These are phyloP conservation scores for Pristis pectinata DNA, from an alignment of 2,797 vertebrate species.

Conservation along the genomic window DNA sequence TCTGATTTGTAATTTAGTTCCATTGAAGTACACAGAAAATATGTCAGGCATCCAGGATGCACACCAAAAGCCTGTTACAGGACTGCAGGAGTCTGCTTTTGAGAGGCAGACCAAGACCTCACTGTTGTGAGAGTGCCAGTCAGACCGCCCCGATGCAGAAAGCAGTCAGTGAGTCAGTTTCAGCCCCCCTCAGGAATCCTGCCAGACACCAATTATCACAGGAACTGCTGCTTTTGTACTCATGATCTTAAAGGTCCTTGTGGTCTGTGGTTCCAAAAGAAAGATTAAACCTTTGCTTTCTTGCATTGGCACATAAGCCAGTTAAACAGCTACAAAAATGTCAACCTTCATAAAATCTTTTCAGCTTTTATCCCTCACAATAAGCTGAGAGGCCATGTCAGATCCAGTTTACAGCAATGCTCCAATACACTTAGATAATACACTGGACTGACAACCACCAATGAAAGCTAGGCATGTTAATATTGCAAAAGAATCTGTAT, in stretches of 20 bases:
- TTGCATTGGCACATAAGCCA: not conserved
- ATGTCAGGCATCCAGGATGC: slow-evolving; percentile 32
- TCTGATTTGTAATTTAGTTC: slow-evolving; percentile 56
- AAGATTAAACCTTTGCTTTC: not conserved
- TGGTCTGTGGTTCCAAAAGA: not conserved
- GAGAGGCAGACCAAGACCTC: slow-evolving; percentile 15
- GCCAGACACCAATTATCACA: slow-evolving; percentile 31
- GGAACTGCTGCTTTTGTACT: slow-evolving; percentile 30
- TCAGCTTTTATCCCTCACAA: not conserved
- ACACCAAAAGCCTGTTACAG: slow-evolving; percentile 21
- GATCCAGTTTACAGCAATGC: not conserved
- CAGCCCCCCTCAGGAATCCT: slow-evolving; percentile 32
- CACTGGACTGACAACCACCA: not conserved
- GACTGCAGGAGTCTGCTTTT: slow-evolving; percentile 24
- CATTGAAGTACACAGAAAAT: slow-evolving; percentile 53
- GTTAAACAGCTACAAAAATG: not conserved
- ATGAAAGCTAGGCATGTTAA: slow-evolving; percentile 27
- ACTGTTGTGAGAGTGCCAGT: slow-evolving; percentile 28
- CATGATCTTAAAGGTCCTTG: slow-evolving; percentile 26
- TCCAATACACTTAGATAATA: slow-evolving; percentile 6
- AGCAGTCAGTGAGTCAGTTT: slow-evolving; percentile 32
- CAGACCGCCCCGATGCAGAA: slow-evolving; percentile 7
- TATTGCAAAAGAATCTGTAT: slow-evolving; percentile 6
- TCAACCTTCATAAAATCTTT: not conserved
- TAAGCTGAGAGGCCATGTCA: not conserved